Conservation (phyloP, 2,888 invertebrate species). For the Xanthia icteritia region DNA sequence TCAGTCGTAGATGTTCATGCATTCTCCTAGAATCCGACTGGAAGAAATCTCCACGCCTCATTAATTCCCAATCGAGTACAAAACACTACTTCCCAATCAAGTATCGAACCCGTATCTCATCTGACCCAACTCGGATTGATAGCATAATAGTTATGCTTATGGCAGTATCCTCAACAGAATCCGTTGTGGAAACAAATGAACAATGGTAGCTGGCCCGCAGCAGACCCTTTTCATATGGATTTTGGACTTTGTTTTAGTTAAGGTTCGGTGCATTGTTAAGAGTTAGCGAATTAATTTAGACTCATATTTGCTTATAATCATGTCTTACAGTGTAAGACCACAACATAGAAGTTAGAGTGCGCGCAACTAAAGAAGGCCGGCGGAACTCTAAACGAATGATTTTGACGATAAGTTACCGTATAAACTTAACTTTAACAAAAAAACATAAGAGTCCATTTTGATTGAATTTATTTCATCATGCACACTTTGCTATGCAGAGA, state of each 20-base stretch:
- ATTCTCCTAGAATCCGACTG: too few relatives aligned
- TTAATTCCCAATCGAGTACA: not conserved
- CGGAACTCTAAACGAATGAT: too few relatives aligned
- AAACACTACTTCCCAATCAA: slow-evolving; percentile 15
- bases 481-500: too few relatives aligned
- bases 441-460: too few relatives aligned
- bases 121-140: slow-evolving; percentile 30
- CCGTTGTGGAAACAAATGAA: slow-evolving; percentile 32
- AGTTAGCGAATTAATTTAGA: not conserved
- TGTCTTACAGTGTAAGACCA: too few relatives aligned
- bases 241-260: slow-evolving; percentile 32
- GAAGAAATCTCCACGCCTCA: not conserved
- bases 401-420: too few relatives aligned
- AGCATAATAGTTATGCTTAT: slow-evolving; percentile 16
- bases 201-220: slow-evolving; percentile 30
- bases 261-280: slow-evolving; percentile 19
- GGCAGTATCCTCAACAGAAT: slow-evolving; percentile 2
- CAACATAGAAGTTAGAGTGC: too few relatives aligned
- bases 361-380: too few relatives aligned
- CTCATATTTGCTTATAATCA: too few relatives aligned
- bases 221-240: slow-evolving; percentile 27
- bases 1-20: not conserved
- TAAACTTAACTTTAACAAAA: too few relatives aligned
- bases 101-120: slow-evolving; percentile 16
- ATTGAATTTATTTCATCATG: too few relatives aligned